Base-by-base conservation (phyloP, 1,140 invertebrate species). In the Ericerus pela region DNA sequence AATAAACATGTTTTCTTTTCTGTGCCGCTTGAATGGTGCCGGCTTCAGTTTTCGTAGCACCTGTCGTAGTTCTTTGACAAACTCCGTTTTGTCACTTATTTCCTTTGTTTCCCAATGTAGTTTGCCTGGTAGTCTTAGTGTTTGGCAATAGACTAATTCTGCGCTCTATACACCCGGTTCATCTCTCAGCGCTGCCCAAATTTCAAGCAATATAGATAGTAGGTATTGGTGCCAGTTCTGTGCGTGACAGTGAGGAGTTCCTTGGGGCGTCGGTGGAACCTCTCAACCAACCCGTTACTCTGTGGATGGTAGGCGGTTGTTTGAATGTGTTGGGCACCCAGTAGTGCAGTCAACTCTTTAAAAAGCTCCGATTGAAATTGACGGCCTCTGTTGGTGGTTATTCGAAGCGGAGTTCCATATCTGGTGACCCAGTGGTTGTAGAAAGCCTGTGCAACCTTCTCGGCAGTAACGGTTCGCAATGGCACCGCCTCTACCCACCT, bases 201-300 rank as follows among this genome's bases (percentile, higher is more conserved):
- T n/a, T n/a, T n/a, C n/a, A n/a, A n/a, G n/a, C n/a, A n/a, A n/a
- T n/a, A n/a, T n/a, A n/a, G n/a, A n/a, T n/a, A n/a, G n/a, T n/a
- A n/a, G n/a, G n/a, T n/a, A n/a, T n/a, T n/a, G n/a, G n/a, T n/a
- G n/a, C n/a, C n/a, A n/a, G n/a, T n/a, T n/a, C n/a, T n/a, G n/a
- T n/a, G n/a, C n/a, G n/a, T 63, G 59, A 26, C 38, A 58, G 33
- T 64, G n/a, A 71, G 51, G 1, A 70, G 59, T 18, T 63, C 41
- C 58, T 75, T 72, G 12, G 74, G 58, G 28, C 63, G 53, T 0
- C 69, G 57, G 60, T 76, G 71, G 2, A 65, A 33, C 4, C 55
- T 1, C 30, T 56, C 28, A 3, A 56, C 37, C 26, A 56, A 30
- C 0, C 66, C 68, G 43, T 72, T 72, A 0, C 64, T 16, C 14